phyloP scores from a whole-genome alignment of 2,113 vertebrate species.

The Donacobius atricapilla region DNA sequence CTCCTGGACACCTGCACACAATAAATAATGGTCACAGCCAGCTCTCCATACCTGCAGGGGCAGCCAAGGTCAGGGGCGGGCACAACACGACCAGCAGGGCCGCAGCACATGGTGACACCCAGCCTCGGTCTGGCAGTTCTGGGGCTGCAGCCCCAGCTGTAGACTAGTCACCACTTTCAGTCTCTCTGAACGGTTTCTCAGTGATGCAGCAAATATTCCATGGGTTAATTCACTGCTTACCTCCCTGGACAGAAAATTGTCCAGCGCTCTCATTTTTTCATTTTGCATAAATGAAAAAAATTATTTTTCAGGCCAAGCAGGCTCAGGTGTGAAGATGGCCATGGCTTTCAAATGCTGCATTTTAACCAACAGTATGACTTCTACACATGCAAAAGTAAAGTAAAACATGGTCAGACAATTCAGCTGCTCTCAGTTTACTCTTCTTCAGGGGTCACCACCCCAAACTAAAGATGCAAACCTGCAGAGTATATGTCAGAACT shows the following conservation, averaged over 20 bases:
- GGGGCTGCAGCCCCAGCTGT: neutral
- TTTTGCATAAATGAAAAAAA: neutral
- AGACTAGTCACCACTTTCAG: neutral
- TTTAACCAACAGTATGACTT: neutral
- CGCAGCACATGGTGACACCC: neutral
- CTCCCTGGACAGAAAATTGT: neutral
- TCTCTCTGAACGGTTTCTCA: neutral
- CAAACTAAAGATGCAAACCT: neutral
- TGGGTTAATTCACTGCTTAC: neutral
- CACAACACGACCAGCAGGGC: neutral
- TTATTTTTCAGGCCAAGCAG: neutral
- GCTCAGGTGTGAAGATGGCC: neutral
- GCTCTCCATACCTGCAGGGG: neutral
- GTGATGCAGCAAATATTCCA: neutral
- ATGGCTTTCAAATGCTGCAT: neutral
- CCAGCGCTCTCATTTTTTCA: neutral
- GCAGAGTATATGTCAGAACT: neutral
- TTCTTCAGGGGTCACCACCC: neutral
- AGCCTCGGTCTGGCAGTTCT: neutral
- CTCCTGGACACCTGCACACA: constrained; percentile 88
- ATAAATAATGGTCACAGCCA: constrained; percentile 47
- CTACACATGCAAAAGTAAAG: neutral
- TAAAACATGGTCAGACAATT: neutral
- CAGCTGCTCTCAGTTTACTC: neutral
- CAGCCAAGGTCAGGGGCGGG: neutral